These are phyloP conservation scores for Lycorma delicatula DNA, from an alignment of 1,140 invertebrate genomes.

Conservation along the genomic window DNA sequence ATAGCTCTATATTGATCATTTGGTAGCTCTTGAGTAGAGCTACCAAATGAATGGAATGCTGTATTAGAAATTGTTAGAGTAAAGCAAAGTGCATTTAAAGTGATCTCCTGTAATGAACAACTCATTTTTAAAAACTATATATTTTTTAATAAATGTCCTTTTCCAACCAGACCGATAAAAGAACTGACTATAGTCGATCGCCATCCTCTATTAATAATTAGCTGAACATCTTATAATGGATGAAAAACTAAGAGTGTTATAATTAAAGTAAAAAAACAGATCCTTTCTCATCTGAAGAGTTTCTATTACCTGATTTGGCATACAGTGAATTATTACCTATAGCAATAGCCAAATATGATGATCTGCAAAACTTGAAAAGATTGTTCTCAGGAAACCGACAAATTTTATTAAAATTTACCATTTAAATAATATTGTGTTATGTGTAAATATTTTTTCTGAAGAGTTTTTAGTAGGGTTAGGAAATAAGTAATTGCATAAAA, in stretches of 20 bases:
- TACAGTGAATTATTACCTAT: conserved; percentile 7
- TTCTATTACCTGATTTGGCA: conserved; percentile 1
- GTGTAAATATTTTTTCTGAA: no score
- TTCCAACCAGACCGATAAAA: conserved; percentile 7
- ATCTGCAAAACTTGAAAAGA: conserved; percentile 10
- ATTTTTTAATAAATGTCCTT: no score
- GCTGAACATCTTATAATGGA: conserved; percentile 11
- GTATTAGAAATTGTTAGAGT: conserved; percentile 6
- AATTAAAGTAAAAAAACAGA: conserved; percentile 2
- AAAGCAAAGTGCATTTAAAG: conserved; percentile 9
- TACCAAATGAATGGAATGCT: conserved; percentile 7
- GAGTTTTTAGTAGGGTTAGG: no score
- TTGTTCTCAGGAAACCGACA: no score
- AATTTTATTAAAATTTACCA: no score
- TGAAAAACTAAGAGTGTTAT: conserved; percentile 7
- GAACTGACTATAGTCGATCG: conserved; percentile 4
- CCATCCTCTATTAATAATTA: conserved; percentile 6
- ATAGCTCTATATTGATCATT: no score
- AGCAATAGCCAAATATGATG: conserved; percentile 6
- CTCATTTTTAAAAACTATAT: no score
- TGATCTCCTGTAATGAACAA: conserved; percentile 7
- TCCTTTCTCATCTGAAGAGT: neutral
- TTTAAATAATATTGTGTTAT: no score
- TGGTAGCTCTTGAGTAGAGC: conserved; percentile 12
- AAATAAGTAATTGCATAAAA: no score